Percentiles rank a stretch among this genome's conserved stretches.
Evolutionary conservation across 2,888 invertebrate species (phyloP).

Genomic region (Troilus luridus): DNA sequence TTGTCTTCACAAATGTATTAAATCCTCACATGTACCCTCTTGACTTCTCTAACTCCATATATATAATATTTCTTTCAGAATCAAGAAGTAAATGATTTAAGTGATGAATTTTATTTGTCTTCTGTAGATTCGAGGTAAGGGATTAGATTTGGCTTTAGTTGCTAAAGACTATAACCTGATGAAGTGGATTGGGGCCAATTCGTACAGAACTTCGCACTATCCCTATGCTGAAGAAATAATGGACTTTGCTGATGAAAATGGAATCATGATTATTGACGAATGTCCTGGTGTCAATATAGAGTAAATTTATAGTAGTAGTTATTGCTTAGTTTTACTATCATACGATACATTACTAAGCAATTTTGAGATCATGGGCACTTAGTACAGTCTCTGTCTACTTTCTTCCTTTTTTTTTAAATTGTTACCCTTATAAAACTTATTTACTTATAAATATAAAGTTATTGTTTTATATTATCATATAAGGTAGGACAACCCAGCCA

Average conservation of each 20-base stretch:
- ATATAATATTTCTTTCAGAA: too few relatives aligned
- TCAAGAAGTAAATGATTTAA: too few relatives aligned
- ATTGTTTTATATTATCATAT: too few relatives aligned
- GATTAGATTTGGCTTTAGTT: slow-evolving; percentile 88
- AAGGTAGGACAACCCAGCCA: too few relatives aligned
- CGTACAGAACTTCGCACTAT: slow-evolving; percentile 96
- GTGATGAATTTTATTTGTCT: not conserved
- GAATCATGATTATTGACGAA: slow-evolving; percentile 96
- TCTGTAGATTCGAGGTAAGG: slow-evolving; percentile 90
- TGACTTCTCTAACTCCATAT: too few relatives aligned
- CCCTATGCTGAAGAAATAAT: slow-evolving; percentile 98
- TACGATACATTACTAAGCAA: not conserved
- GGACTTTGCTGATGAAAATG: slow-evolving; percentile 92
- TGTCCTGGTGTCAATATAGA: slow-evolving; percentile 94
- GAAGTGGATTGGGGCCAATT: slow-evolving; percentile 95
- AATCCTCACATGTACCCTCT: too few relatives aligned
- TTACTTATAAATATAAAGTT: too few relatives aligned
- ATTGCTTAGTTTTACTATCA: not conserved
- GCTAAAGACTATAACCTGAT: slow-evolving; percentile 94
- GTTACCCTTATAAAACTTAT: too few relatives aligned
- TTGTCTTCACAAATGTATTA: too few relatives aligned
- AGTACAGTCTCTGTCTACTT: too few relatives aligned
- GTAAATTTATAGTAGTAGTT: slow-evolving; percentile 71
- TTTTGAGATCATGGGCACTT: not conserved
- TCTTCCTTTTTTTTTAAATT: too few relatives aligned